phyloP scores from a whole-genome alignment of 1,140 invertebrate genomes.

The Diachasma alloeum region DNA sequence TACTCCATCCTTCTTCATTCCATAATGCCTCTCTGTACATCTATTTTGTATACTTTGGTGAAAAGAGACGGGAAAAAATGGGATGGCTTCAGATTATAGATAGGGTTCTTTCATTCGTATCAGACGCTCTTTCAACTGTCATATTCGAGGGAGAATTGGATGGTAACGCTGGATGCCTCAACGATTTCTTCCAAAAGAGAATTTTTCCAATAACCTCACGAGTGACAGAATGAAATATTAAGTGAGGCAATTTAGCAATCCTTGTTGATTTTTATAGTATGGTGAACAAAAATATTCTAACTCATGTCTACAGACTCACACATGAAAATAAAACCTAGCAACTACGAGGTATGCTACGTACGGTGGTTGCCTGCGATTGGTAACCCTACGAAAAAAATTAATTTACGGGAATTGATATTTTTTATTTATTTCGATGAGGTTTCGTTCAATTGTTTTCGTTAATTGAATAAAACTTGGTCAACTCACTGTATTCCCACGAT shows the following conservation, averaged over 20 bases:
- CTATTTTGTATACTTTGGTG: not conserved
- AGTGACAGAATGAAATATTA: not conserved
- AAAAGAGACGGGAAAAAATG: not conserved
- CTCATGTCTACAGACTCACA: not conserved
- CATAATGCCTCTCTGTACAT: not conserved
- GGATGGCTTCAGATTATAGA: not conserved
- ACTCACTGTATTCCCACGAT: slow-evolving; percentile 63
- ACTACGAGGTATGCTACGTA: not conserved
- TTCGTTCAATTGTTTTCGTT: slow-evolving; percentile 24
- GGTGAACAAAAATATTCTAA: not conserved
- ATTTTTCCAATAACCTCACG: not conserved
- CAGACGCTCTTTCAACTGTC: not conserved
- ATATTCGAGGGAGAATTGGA: not conserved
- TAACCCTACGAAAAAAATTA: not conserved
- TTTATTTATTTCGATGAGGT: not conserved
- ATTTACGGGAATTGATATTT: not conserved
- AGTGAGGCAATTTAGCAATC: not conserved
- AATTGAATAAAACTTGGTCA: slow-evolving; percentile 27
- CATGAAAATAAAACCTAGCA: not conserved
- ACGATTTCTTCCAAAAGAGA: not conserved
- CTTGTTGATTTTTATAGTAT: not conserved
- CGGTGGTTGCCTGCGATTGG: not conserved
- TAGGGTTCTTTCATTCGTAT: not conserved
- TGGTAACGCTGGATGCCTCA: not conserved
- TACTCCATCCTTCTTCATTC: not conserved